These are phyloP conservation scores for Pelochelys cantorii DNA, from an alignment of 2,797 vertebrate genomes.

Conservation along the genomic window DNA sequence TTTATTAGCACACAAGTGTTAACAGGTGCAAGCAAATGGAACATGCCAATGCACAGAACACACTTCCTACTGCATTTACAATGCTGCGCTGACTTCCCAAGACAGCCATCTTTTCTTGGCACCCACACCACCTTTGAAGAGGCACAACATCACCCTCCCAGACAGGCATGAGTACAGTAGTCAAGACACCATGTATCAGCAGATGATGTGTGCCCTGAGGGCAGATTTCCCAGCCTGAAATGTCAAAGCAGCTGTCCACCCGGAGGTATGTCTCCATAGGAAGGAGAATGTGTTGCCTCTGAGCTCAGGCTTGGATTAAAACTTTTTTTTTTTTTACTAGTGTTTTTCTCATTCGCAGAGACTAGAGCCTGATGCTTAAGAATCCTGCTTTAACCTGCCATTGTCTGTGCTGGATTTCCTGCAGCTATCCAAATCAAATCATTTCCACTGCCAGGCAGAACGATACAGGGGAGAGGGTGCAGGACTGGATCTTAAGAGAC, in stretches of 20 bases:
- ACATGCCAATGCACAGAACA: neutral
- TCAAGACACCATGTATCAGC: slow-evolving; percentile 30
- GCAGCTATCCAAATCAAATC: neutral
- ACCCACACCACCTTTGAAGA: slow-evolving; percentile 2
- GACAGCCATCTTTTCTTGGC: neutral
- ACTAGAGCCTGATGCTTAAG: neutral
- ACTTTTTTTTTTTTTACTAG: neutral
- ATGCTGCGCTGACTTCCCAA: slow-evolving; percentile 17
- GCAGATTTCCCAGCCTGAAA: slow-evolving; percentile 67
- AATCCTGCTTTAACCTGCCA: neutral
- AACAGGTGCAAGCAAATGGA: neutral
- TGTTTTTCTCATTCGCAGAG: neutral
- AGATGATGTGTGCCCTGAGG: slow-evolving; percentile 40
- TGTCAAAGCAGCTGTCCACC: slow-evolving; percentile 47
- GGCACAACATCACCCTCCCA: slow-evolving; percentile 10
- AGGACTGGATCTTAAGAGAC: neutral
- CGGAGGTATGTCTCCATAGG: slow-evolving; percentile 57
- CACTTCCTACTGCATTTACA: neutral
- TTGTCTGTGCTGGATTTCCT: neutral
- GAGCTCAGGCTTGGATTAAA: slow-evolving; percentile 59
- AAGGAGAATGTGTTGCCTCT: slow-evolving; percentile 66
- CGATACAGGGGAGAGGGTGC: neutral
- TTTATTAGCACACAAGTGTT: slow-evolving; percentile 10
- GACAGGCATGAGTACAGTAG: neutral
- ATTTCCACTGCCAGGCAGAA: neutral